These are phyloP conservation scores for Brachylomia viminalis DNA, from an alignment of 2,888 invertebrate genomes.

Conservation along the genomic window DNA sequence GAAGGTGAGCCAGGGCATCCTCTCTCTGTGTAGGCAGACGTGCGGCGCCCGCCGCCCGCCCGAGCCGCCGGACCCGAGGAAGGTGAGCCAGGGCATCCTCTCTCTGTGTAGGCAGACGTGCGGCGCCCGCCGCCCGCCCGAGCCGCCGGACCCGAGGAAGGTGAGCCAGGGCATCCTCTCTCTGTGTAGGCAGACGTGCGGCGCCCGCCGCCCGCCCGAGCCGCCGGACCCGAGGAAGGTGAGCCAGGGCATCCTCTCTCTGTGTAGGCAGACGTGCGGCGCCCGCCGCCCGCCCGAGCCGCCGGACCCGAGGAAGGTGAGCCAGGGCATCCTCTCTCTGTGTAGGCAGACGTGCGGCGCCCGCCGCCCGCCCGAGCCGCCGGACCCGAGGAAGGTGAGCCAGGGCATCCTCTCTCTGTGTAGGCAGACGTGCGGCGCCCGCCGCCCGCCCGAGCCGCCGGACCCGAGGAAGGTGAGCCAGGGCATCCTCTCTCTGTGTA, in stretches of 20 bases:
- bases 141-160: constrained; percentile 81
- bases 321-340: too few relatives aligned
- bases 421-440: constrained; percentile 59
- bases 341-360: constrained; percentile 57
- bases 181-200: too few relatives aligned
- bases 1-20: too few relatives aligned
- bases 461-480: constrained; percentile 78
- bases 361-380: constrained; percentile 71
- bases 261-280: constrained; percentile 58
- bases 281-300: constrained; percentile 68
- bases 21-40: too few relatives aligned
- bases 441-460: constrained; percentile 72
- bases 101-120: too few relatives aligned
- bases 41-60: constrained; percentile 59
- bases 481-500: too few relatives aligned
- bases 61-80: constrained; percentile 81
- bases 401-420: too few relatives aligned
- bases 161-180: too few relatives aligned
- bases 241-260: too few relatives aligned
- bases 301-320: constrained; percentile 80
- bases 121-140: constrained; percentile 59
- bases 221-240: constrained; percentile 81
- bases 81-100: too few relatives aligned
- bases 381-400: constrained; percentile 79
- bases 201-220: constrained; percentile 58